Evolutionary conservation across 53 echinoderm and acorn worm genomes (phyloP).

Genomic region (Mesocentrotus franciscanus): DNA sequence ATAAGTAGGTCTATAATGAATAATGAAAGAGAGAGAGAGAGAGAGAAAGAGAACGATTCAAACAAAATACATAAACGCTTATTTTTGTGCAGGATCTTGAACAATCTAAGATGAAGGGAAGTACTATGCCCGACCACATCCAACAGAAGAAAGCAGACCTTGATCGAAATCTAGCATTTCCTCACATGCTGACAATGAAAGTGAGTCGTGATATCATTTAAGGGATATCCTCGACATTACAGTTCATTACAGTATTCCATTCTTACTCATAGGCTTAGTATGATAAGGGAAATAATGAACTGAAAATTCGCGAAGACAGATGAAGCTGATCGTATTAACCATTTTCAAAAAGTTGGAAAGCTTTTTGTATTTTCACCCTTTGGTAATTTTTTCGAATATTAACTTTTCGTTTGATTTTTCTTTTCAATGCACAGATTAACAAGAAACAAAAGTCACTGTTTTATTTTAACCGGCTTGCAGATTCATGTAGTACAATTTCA

Average conservation of each 20-base stretch:
- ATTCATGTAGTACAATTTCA: too few relatives aligned
- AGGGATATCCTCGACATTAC: not conserved
- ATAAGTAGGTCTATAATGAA: too few relatives aligned
- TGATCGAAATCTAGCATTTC: not conserved
- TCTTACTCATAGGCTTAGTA: not conserved
- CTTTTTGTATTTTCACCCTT: too few relatives aligned
- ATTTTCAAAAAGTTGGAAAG: not conserved
- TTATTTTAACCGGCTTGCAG: too few relatives aligned
- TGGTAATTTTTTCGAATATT: too few relatives aligned
- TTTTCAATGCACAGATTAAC: too few relatives aligned
- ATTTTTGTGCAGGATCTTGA: not conserved
- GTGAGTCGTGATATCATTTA: not conserved
- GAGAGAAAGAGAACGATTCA: not conserved
- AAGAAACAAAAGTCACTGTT: too few relatives aligned
- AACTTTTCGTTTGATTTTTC: too few relatives aligned
- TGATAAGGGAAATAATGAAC: too few relatives aligned
- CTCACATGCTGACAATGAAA: conserved; percentile 29
- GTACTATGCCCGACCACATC: not conserved
- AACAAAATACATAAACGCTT: not conserved
- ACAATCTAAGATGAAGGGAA: not conserved
- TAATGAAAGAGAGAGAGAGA: too few relatives aligned
- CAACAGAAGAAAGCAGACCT: not conserved
- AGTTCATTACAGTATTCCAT: not conserved
- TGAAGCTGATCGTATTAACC: not conserved
- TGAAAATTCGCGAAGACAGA: not conserved